Evolutionary conservation across 2,113 vertebrate species (phyloP).

Genomic region (Lucifuga dentata): DNA sequence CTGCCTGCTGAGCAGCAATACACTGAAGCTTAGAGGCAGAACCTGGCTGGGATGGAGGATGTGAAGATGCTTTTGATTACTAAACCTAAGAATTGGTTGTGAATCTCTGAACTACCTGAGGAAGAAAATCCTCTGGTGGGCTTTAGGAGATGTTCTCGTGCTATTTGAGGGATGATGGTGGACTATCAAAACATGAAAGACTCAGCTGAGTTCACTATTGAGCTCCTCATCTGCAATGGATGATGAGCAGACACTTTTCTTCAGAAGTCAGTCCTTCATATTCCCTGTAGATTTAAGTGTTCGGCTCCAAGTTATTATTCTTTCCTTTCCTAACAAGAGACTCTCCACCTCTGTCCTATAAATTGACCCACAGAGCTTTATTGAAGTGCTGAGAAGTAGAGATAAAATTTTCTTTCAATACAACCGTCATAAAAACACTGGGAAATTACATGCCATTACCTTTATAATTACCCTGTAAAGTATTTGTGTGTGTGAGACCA

Average conservation of each 20-base stretch:
- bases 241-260: conserved; percentile 36
- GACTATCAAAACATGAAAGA: conserved; percentile 47
- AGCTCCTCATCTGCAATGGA: conserved; percentile 41
- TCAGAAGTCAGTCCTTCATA: conserved; percentile 17
- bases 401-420: background rate
- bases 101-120: conserved; percentile 49
- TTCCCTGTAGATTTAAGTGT: conserved; percentile 32
- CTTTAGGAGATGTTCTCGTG: conserved; percentile 48
- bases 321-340: background rate
- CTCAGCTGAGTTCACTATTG: conserved; percentile 21
- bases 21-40: conserved; percentile 38
- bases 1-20: conserved; percentile 38
- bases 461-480: background rate
- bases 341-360: background rate
- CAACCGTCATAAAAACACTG: background rate
- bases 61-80: conserved; percentile 62
- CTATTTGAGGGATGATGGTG: conserved; percentile 49
- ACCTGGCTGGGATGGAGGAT: conserved; percentile 25
- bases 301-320: background rate
- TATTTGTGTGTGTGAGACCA: too few species aligned
- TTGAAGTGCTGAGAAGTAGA: background rate
- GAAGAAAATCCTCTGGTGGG: conserved; percentile 47
- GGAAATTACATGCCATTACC: background rate
- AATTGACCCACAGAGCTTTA: background rate
- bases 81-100: conserved; percentile 39